Conservation (phyloP, 2,113 vertebrate genomes). For the Romanogobio albipinnatus region DNA sequence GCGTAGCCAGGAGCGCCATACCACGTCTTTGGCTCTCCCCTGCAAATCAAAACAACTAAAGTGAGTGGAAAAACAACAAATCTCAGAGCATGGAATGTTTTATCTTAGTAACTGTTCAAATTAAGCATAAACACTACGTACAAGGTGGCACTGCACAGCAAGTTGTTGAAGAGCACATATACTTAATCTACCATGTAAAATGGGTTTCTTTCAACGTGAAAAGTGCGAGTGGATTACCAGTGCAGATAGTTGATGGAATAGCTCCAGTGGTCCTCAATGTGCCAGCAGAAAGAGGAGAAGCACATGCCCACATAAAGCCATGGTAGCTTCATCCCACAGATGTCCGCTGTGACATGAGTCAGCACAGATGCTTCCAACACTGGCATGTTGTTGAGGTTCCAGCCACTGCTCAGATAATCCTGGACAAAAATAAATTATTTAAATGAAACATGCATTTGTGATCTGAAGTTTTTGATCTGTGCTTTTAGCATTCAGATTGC, state of each 20-base stretch:
- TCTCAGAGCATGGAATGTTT: not conserved
- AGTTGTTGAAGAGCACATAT: not conserved
- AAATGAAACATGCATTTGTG: not conserved
- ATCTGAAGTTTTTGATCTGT: not conserved
- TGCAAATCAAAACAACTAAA: slow-evolving; percentile 62
- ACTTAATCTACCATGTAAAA: not conserved
- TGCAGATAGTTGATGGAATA: slow-evolving; percentile 98
- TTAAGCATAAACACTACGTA: not conserved
- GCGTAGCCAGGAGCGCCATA: slow-evolving; percentile 95
- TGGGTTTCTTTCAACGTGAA: not conserved
- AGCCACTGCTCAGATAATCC: slow-evolving; percentile 93
- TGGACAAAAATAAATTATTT: slow-evolving; percentile 61
- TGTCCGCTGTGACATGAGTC: slow-evolving; percentile 94
- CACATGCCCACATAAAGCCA: slow-evolving; percentile 99
- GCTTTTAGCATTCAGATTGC: not conserved
- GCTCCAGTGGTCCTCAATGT: slow-evolving; percentile 99
- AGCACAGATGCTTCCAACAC: slow-evolving; percentile 95
- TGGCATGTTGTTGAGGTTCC: slow-evolving; percentile 99
- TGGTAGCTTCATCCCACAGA: slow-evolving; percentile 98
- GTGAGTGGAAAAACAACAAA: not conserved
- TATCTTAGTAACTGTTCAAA: not conserved
- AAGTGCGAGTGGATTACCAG: slow-evolving; percentile 75
- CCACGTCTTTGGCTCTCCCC: slow-evolving; percentile 99
- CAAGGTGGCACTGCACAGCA: not conserved
- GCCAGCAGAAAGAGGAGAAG: slow-evolving; percentile 99